Conservation (phyloP, 2,888 invertebrate species). For the Formica aserva region DNA sequence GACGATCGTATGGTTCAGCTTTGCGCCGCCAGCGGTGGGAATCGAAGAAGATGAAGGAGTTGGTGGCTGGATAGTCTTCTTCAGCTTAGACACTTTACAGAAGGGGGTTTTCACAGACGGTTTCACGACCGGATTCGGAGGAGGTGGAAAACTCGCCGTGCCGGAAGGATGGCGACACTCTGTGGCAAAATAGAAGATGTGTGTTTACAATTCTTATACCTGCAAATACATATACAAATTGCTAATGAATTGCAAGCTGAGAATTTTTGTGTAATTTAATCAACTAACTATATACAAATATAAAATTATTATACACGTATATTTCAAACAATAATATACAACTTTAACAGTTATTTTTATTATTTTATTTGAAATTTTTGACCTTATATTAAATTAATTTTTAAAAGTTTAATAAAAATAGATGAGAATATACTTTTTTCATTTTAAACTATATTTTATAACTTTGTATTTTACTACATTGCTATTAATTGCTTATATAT, state of each 20-base stretch:
- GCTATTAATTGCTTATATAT: neutral
- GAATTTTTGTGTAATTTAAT: slow-evolving; percentile 1
- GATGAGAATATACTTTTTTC: too few species aligned
- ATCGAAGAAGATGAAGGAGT: slow-evolving; percentile 60
- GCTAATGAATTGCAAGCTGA: neutral
- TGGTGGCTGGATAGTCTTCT: slow-evolving; percentile 76
- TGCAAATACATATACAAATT: slow-evolving; percentile 14
- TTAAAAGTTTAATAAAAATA: neutral
- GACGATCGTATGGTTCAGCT: slow-evolving; percentile 79
- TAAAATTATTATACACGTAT: neutral
- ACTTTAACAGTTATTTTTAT: neutral
- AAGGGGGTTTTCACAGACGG: slow-evolving; percentile 82
- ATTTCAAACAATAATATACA: neutral
- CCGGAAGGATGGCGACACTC: slow-evolving; percentile 84
- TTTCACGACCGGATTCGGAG: slow-evolving; percentile 80
- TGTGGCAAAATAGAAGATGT: slow-evolving; percentile 66
- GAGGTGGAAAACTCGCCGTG: slow-evolving; percentile 81
- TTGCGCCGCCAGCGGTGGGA: slow-evolving; percentile 60
- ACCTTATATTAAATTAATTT: neutral
- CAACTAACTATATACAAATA: neutral
- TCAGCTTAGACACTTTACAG: slow-evolving; percentile 84
- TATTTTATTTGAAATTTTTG: neutral
- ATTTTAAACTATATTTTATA: neutral
- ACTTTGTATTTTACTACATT: neutral
- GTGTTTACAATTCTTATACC: slow-evolving; percentile 37